Evolutionary conservation across 2,888 invertebrate genomes (phyloP).

Genomic region (Norana najaformis): DNA sequence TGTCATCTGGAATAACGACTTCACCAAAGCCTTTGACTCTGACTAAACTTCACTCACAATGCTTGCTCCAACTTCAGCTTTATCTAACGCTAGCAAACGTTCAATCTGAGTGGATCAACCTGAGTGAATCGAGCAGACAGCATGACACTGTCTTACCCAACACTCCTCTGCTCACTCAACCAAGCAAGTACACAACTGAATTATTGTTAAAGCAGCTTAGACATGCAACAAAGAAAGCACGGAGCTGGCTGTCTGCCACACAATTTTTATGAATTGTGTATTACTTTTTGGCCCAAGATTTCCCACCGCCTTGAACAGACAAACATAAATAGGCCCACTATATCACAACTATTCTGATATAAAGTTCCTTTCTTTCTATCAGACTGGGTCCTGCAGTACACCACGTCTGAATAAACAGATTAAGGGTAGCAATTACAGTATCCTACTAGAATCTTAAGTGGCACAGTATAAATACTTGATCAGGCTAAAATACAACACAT

Average conservation of each 20-base stretch:
- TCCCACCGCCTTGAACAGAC: background rate
- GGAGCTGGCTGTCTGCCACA: background rate
- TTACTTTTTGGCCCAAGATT: background rate
- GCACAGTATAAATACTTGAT: background rate
- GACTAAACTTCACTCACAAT: background rate
- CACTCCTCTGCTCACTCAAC: background rate
- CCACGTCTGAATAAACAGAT: background rate
- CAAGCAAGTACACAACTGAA: background rate
- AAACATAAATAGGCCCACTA: background rate
- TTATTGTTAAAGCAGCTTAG: background rate
- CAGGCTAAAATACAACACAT: background rate
- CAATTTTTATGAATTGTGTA: background rate
- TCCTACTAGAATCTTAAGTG: background rate
- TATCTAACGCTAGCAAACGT: background rate
- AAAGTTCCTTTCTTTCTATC: background rate
- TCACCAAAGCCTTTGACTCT: conserved; percentile 13
- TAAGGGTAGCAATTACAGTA: background rate
- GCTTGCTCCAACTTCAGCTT: background rate
- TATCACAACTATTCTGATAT: background rate
- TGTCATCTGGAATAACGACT: background rate
- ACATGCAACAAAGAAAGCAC: background rate
- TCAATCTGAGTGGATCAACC: background rate
- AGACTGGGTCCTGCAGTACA: background rate
- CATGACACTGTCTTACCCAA: background rate
- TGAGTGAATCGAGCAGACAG: background rate